phyloP scores from a whole-genome alignment of 2,888 invertebrate species.

The Griposia aprilina region DNA sequence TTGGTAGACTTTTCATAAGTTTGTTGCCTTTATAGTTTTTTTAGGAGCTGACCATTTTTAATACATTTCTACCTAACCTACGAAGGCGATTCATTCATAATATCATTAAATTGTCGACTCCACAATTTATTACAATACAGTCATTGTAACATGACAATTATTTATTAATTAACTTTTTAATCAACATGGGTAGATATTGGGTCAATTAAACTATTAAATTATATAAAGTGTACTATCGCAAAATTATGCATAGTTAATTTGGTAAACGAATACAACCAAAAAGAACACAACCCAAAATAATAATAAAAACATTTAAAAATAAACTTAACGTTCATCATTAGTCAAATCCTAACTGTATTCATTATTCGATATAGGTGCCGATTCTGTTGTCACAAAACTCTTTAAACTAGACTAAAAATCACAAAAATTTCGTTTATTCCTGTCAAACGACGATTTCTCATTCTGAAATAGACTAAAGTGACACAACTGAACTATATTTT shows the following conservation, averaged over 20 bases:
- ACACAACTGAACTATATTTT: no score
- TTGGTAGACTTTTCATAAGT: constrained; percentile 10
- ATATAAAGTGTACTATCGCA: constrained; percentile 33
- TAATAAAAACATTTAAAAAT: constrained; percentile 13
- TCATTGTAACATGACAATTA: constrained; percentile 13
- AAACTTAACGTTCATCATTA: background rate
- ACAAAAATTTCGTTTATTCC: no score
- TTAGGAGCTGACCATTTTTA: constrained; percentile 8
- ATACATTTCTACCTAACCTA: constrained; percentile 60
- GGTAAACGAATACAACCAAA: constrained; percentile 37
- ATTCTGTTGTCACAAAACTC: no score
- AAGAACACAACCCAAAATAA: constrained; percentile 55
- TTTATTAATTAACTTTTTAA: constrained; percentile 5
- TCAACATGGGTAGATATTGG: constrained; percentile 24
- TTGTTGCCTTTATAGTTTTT: constrained; percentile 5
- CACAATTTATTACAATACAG: constrained; percentile 29
- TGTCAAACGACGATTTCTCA: no score
- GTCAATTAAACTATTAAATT: constrained; percentile 11
- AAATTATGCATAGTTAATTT: constrained; percentile 38
- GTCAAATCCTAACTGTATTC: constrained; percentile 10
- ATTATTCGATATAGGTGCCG: constrained; percentile 24
- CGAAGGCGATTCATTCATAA: constrained; percentile 61
- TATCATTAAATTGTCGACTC: constrained; percentile 49
- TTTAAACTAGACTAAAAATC: no score
- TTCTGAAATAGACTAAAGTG: no score